Evolutionary conservation across 2,113 vertebrate species (phyloP).

Genomic region (Archocentrus centrarchus): DNA sequence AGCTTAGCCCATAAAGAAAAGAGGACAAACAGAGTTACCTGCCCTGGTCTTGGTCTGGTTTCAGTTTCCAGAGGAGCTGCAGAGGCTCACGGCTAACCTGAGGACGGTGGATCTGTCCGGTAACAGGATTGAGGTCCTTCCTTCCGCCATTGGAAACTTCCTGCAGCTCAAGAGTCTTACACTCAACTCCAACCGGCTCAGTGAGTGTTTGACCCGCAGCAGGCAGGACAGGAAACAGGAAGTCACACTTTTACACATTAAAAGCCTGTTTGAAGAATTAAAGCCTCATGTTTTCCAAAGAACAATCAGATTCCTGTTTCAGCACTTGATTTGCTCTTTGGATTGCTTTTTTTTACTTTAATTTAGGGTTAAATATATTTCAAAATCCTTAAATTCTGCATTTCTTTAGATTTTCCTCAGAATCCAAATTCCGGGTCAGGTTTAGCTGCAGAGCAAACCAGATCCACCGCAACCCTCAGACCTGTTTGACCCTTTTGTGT

Average conservation of each 20-base stretch:
- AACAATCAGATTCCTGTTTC: neutral
- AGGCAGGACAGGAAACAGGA: neutral
- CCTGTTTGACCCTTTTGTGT: neutral
- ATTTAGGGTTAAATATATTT: neutral
- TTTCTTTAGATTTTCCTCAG: neutral
- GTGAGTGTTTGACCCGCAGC: constrained; percentile 78
- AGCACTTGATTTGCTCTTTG: neutral
- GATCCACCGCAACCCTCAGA: neutral
- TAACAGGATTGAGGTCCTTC: constrained; percentile 92
- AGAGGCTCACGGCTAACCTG: constrained; percentile 89
- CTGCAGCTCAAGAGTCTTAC: constrained; percentile 90
- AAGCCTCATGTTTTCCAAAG: neutral
- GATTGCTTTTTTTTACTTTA: neutral
- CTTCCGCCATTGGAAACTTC: constrained; percentile 88
- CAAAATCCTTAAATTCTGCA: neutral
- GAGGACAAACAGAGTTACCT: neutral
- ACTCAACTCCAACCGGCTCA: constrained; percentile 90
- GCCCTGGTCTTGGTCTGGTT: neutral
- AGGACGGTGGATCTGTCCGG: constrained; percentile 93
- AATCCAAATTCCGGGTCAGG: neutral
- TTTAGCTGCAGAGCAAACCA: neutral
- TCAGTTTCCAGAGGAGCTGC: constrained; percentile 96
- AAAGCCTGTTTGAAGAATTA: neutral
- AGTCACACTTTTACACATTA: neutral
- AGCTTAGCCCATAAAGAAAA: neutral